phyloP scores from a whole-genome alignment of 2,113 vertebrate genomes.

The Tetrax tetrax region DNA sequence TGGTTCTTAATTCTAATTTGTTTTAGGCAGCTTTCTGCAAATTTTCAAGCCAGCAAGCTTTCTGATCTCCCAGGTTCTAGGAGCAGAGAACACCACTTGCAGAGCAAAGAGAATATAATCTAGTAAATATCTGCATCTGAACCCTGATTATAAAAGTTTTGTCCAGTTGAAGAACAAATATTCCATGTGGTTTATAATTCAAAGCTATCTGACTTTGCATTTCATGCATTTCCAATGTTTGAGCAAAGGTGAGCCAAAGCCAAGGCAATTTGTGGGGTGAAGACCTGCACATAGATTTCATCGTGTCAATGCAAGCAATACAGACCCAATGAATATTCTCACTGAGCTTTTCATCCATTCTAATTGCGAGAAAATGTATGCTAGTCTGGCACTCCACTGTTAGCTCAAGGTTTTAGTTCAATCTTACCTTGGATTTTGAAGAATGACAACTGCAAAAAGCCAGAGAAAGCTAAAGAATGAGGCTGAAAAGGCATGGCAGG shows the following conservation, averaged over 20 bases:
- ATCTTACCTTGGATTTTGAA: background rate
- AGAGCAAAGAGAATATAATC: background rate
- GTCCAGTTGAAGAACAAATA: conserved; percentile 14
- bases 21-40: background rate
- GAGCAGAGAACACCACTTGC: background rate
- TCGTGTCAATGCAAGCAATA: background rate
- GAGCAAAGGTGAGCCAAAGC: conserved; percentile 22
- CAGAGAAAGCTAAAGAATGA: background rate
- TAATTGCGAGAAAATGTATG: conserved; percentile 15
- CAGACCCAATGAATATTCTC: background rate
- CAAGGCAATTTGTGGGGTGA: conserved; percentile 1
- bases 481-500: background rate
- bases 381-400: background rate
- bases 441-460: background rate
- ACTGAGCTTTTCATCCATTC: conserved; percentile 2
- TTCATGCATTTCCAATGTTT: conserved; percentile 37
- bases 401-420: conserved; percentile 49
- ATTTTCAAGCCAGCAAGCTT: background rate
- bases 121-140: background rate
- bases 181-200: background rate
- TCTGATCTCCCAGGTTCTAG: background rate
- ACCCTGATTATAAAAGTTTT: background rate
- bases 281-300: background rate
- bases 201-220: conserved; percentile 37
- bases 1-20: background rate